Percentiles rank a stretch among this genome's conserved stretches.
phyloP scores from a whole-genome alignment of 1,140 invertebrate species.

The Drosophila murphyi region DNA sequence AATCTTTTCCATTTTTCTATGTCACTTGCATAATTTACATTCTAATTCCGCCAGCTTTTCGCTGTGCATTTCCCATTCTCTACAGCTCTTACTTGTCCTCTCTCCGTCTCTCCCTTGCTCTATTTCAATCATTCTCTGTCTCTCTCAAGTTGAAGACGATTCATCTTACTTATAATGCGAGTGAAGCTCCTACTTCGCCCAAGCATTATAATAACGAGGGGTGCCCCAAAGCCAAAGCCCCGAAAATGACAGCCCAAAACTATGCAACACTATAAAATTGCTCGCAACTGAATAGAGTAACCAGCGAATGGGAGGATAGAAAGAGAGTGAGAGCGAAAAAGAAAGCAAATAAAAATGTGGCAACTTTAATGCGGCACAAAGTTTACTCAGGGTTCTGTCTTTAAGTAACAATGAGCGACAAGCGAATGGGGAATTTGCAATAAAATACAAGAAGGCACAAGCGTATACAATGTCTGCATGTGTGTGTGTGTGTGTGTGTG shows the following conservation, averaged over 20 bases:
- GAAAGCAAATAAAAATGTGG: conserved; percentile 39
- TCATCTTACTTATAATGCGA: conserved; percentile 77
- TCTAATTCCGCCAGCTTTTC: conserved; percentile 63
- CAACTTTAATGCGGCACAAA: conserved; percentile 64
- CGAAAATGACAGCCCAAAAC: conserved; percentile 50
- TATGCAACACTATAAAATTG: conserved; percentile 74
- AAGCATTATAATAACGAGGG: conserved; percentile 65
- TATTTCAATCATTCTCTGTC: conserved; percentile 13
- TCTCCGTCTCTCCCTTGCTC: background rate
- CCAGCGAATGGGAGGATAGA: background rate
- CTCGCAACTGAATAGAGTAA: background rate
- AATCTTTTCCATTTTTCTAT: conserved; percentile 45
- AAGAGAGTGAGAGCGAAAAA: conserved; percentile 1
- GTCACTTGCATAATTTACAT: conserved; percentile 74
- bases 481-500: conserved; percentile 13
- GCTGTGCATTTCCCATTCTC: conserved; percentile 22
- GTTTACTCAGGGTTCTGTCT: conserved; percentile 49
- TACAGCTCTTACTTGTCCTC: background rate
- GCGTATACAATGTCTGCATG: conserved; percentile 36
- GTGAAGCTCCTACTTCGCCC: conserved; percentile 54
- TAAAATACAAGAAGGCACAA: conserved; percentile 69
- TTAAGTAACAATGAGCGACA: conserved; percentile 65
- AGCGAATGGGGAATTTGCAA: conserved; percentile 66
- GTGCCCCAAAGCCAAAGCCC: conserved; percentile 27
- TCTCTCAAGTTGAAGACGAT: conserved; percentile 54